Base-by-base conservation (phyloP, 2,113 vertebrate species). In the Tachysurus fulvidraco region DNA sequence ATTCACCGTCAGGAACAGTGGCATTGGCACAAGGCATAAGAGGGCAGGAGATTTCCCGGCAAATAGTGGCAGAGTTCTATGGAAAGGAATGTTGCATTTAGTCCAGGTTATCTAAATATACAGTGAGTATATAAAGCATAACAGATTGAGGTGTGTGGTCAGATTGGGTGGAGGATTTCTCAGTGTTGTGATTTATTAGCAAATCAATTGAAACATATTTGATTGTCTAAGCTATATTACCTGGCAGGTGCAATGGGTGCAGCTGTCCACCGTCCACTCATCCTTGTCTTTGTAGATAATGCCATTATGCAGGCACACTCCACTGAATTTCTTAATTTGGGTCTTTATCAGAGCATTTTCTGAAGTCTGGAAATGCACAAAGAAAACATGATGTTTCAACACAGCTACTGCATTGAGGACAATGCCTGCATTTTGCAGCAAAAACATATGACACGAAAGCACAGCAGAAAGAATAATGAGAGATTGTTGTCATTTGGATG, bases 181-280 rank as follows among this genome's bases (percentile, higher is more conserved):
- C 46, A 36, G 65, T 41, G 65, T 36, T 13, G 11, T 28, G 21
- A 9, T 8, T 60, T 60, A 23, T 60, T 60, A 60, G 59, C 59
- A 60, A 23, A 60, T 60, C 67, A 41, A 17, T 41, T 21, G 65
- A 41, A 28, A 28, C 17, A 9, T 36, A 12, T 36, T 80, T 80
- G 54, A 57, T 36, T 30, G 30, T 57, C 52, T 25, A 36, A 36
- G 21, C 5, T 76, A 52, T n/a, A 16, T 93, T 93, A 99, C 98
- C 97, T 99, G 97, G 90, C 98, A 99, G 88, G 96, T 98, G 91
- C 98, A 99, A 91, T 97, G 96, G 0, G 98, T 99, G 91, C 98
- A 99, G 93, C 95, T 96, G 36, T 99, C 98, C 78, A 99, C 96
- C 0, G 97, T 99, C 98, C 98, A 99, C 73, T 98, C 97, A 0